Base-by-base conservation (phyloP, 2,113 vertebrate genomes). In the Ariopsis seemanni region DNA sequence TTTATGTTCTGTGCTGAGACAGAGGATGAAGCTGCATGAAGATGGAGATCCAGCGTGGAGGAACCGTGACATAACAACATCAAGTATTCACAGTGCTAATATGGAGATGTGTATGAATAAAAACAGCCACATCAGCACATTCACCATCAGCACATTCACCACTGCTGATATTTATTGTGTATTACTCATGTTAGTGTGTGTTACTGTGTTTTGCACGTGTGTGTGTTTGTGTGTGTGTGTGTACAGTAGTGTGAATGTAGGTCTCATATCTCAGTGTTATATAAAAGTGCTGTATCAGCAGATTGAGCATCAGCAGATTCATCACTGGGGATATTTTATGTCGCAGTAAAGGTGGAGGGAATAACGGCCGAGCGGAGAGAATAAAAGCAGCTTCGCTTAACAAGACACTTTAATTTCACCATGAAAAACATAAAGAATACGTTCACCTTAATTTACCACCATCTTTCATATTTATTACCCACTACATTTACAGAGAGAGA, bases 251-350 rank as follows among this genome's bases (percentile, higher is more conserved):
- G 79, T 84, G 67, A 86, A 90, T 90, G 87, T 89, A 91, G 89
- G 87, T 82, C 83, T 86, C 74, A 79, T 86, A 90, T 86, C 83
- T 62, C 72, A 84, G 87, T 71, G 50, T 72, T 84, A 72, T 84
- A 53, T 69, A 84, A 84, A 83, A 30, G 2, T 53, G 79, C 90
- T 67, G 82, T 71, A 86, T 88, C 86, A 87, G 65, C 82, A 87
- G 85, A 87, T 72, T 83, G 69, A 71, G 86, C 89, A 57, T 91
- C 89, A 91, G 90, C 89, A 86, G 87, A 88, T 90, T 82, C 77
- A 88, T 77, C 67, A 83, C 69, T 83, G 62, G 79, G 83, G 86
- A 85, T 88, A 74, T 89, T 91, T 91, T 90, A 91, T 90, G 83
- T 27, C 25, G 74, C 87, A 82, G 87, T 90, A 91, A 91, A 79